Evolutionary conservation across 2,113 vertebrate genomes (phyloP), one percentile per base, ranked within the genome.

Genomic region (Syngnathus scovelli): DNA sequence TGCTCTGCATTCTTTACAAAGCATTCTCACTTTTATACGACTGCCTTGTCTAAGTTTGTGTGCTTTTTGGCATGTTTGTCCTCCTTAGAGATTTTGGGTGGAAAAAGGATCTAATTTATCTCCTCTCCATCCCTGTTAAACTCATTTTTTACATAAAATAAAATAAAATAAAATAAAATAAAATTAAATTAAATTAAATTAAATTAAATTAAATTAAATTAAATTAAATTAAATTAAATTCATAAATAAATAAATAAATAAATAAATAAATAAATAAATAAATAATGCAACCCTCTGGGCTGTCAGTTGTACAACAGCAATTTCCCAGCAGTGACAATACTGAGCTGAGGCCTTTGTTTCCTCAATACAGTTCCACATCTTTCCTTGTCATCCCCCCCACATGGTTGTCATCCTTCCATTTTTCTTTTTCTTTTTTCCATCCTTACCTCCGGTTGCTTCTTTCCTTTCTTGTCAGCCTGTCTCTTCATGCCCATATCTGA

Each of bases 401-500:
- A 3, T 41, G 56, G 27, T 36, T 52, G 66, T 12, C 46, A 46
- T 51, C 21, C 16, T 16, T 19, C 63, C 16, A 23, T 44, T 48
- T 64, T 36, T 16, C 44, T 51, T 66, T 64, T 72, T 68, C 72
- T 27, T 68, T 68, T 74, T 27, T 49, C 63, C 37, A 44, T 71
- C 65, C 68, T 80, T 73, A 82, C 81, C 79, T 77, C 67, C 56
- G 70, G 78, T 72, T 71, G 67, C 72, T 58, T 61, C n/a, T 70
- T 68, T 27, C 67, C 67, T 19, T 64, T 68, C 51, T 66, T 39
- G 36, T 13, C 52, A 7, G 72, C 69, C 72, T 49, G 8, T 62
- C 73, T 69, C 75, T 78, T 84, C 79, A 79, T 84, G 70, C 80
- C 74, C 64, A 77, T 79, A 77, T 80, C 74, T 79, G 71, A 86